Percentiles rank a stretch among this genome's conserved stretches.
Conservation (phyloP, 2,888 invertebrate species). For the Plebejus melissa region DNA sequence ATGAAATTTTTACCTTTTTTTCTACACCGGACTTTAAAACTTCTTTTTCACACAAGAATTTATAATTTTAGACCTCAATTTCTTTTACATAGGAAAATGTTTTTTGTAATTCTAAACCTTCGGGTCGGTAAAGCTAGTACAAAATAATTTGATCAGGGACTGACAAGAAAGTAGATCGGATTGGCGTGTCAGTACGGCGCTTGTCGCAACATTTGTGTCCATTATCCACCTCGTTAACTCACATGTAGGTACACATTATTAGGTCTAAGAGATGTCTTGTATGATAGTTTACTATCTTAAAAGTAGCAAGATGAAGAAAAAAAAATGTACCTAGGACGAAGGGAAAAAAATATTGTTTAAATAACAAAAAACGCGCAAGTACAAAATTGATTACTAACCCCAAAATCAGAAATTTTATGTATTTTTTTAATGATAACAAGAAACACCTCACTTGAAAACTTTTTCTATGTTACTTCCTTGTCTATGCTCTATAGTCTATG, state of each 20-base stretch:
- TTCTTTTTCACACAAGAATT: too few relatives aligned
- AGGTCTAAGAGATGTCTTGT: not conserved
- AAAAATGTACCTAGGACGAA: too few relatives aligned
- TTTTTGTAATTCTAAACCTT: not conserved
- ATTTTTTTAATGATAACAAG: too few relatives aligned
- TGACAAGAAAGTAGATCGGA: slow-evolving; percentile 14
- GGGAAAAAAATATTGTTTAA: too few relatives aligned
- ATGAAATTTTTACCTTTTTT: too few relatives aligned
- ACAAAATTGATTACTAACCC: too few relatives aligned
- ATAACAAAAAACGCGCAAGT: too few relatives aligned
- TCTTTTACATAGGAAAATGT: not conserved
- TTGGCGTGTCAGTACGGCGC: slow-evolving; percentile 11
- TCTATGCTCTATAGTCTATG: not conserved
- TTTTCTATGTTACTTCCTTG: not conserved
- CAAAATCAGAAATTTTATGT: too few relatives aligned
- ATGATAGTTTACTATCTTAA: not conserved
- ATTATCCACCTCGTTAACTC: not conserved
- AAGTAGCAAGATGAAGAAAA: not conserved
- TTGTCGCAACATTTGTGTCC: slow-evolving; percentile 18
- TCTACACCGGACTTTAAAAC: too few relatives aligned
- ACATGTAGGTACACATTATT: not conserved
- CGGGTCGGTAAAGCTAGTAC: not conserved
- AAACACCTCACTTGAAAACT: too few relatives aligned
- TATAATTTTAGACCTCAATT: too few relatives aligned
- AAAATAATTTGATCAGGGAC: not conserved